phyloP scores from a whole-genome alignment of 1,140 invertebrate genomes.

The Bathynomus jamesi region DNA sequence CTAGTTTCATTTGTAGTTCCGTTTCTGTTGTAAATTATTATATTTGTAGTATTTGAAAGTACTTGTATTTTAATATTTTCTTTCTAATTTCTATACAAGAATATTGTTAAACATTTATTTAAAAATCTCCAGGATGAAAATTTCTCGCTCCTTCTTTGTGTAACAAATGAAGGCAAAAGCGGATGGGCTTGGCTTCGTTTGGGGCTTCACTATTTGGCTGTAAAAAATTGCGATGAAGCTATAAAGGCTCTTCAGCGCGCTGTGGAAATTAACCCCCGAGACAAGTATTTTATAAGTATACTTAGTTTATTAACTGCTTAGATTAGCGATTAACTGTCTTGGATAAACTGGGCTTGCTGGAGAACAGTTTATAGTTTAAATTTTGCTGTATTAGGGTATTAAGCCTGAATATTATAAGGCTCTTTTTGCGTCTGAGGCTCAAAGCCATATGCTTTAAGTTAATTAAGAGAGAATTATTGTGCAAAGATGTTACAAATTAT shows the following conservation, averaged over 20 bases:
- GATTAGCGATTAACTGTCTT: background rate
- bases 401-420: no score
- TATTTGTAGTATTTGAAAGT: no score
- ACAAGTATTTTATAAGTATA: constrained; percentile 15
- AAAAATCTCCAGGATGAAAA: constrained; percentile 62
- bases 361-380: background rate
- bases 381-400: no score
- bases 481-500: no score
- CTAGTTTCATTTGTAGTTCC: no score
- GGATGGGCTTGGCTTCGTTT: constrained; percentile 75
- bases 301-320: constrained; percentile 14
- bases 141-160: constrained; percentile 55
- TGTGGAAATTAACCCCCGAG: constrained; percentile 46
- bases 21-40: no score
- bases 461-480: no score
- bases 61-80: no score
- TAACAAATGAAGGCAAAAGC: constrained; percentile 50
- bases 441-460: no score
- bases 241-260: constrained; percentile 45
- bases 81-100: no score
- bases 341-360: background rate
- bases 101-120: no score
- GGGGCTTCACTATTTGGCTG: constrained; percentile 61
- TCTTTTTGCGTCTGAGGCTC: no score
- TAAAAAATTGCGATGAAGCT: constrained; percentile 55